Conservation (phyloP, 2,113 vertebrate species). For the Gasterosteus nipponicus region DNA sequence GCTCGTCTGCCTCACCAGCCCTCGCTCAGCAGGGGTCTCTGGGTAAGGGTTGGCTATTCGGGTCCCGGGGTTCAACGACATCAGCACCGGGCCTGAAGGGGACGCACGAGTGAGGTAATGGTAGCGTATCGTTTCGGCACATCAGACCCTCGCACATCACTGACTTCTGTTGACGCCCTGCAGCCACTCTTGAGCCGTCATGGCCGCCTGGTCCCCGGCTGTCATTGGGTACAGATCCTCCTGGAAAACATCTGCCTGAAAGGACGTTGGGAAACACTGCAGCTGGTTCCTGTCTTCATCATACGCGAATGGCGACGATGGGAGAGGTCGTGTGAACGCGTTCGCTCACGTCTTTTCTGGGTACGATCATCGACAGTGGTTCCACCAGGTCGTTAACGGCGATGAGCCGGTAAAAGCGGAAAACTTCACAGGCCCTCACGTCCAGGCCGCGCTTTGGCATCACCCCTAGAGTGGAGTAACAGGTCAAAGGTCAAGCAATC, state of each 20-base stretch:
- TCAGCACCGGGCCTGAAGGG: conserved; percentile 82
- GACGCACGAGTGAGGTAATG: conserved; percentile 7
- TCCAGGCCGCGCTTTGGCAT: conserved; percentile 97
- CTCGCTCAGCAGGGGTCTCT: conserved; percentile 58
- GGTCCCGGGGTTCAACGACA: conserved; percentile 86
- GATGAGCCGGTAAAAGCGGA: conserved; percentile 93
- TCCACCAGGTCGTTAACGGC: conserved; percentile 88
- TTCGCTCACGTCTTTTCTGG: conserved; percentile 75
- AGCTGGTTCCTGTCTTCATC: neutral
- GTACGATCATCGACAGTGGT: conserved; percentile 93
- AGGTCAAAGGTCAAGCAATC: neutral
- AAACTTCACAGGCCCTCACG: conserved; percentile 89
- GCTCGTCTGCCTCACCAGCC: conserved; percentile 6
- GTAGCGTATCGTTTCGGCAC: neutral
- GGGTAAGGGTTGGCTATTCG: conserved; percentile 66
- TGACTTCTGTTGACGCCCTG: conserved; percentile 88
- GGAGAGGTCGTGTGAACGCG: neutral
- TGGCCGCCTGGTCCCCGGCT: conserved; percentile 84
- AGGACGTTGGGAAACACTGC: neutral
- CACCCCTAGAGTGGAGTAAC: conserved; percentile 74
- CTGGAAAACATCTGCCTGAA: conserved; percentile 89
- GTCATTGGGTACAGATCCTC: conserved; percentile 94
- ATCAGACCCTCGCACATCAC: neutral
- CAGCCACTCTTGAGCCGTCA: conserved; percentile 92
- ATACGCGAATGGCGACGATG: neutral